Conservation (phyloP, 2,888 invertebrate species). For the Hyles lineata region DNA sequence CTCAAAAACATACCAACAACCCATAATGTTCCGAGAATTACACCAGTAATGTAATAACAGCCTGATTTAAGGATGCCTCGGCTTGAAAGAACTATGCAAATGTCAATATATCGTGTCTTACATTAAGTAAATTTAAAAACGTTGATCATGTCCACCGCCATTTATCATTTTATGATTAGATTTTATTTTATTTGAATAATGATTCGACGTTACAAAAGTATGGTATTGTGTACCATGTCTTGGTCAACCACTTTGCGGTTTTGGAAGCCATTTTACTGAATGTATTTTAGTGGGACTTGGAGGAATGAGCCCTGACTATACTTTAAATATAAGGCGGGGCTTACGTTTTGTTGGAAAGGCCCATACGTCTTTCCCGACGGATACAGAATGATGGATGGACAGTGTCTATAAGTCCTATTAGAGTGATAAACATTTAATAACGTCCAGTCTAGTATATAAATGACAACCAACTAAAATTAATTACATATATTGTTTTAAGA, state of each 20-base stretch:
- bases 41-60: not conserved
- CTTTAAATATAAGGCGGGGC: no score
- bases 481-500: no score
- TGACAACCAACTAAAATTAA: no score
- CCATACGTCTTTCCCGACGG: no score
- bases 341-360: no score
- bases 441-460: no score
- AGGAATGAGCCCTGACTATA: not conserved
- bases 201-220: not conserved
- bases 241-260: conserved; percentile 12
- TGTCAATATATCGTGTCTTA: not conserved
- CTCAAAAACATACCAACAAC: not conserved
- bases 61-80: not conserved
- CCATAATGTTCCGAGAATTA: conserved; percentile 1
- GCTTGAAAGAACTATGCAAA: not conserved
- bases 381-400: no score
- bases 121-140: not conserved
- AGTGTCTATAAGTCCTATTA: no score
- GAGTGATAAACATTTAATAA: no score
- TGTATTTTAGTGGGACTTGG: no score
- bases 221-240: not conserved
- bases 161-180: conserved; percentile 8
- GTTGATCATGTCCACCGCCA: conserved; percentile 13
- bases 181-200: conserved; percentile 13
- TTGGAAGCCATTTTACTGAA: not conserved